Conservation (phyloP, 2,113 vertebrate species). For the Xiphophorus hellerii region DNA sequence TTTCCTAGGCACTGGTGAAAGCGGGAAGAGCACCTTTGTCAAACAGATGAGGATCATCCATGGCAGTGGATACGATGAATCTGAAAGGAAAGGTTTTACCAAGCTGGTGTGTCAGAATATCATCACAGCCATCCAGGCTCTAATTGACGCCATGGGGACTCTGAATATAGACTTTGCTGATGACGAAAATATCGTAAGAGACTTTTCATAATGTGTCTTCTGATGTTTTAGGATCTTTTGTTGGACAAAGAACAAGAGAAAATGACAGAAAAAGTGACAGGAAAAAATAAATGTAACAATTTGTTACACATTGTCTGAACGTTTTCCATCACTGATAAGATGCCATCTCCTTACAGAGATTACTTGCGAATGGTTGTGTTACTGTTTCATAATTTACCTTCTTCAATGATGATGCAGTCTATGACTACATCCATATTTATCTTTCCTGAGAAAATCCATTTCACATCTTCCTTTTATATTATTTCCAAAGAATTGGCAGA, state of each 20-base stretch:
- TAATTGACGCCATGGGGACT: conserved; percentile 83
- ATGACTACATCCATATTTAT: too few relatives aligned
- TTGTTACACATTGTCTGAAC: too few relatives aligned
- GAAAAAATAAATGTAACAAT: too few relatives aligned
- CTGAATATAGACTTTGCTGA: conserved; percentile 80
- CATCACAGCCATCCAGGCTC: conserved; percentile 81
- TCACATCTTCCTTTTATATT: too few relatives aligned
- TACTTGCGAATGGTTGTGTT: too few relatives aligned
- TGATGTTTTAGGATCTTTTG: background rate
- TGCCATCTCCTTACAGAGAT: too few relatives aligned
- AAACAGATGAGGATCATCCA: conserved; percentile 89
- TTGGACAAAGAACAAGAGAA: background rate
- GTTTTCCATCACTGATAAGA: too few relatives aligned
- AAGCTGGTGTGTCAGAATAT: conserved; percentile 87
- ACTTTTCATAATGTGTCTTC: background rate
- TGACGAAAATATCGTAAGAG: conserved; percentile 82
- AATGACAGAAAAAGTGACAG: background rate
- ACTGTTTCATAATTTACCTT: too few relatives aligned
- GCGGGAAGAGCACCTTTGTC: conserved; percentile 84
- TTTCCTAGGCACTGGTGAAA: conserved; percentile 86
- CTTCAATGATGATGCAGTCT: too few relatives aligned
- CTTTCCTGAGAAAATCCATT: too few relatives aligned
- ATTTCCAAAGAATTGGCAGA: too few relatives aligned
- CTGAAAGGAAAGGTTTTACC: conserved; percentile 82
- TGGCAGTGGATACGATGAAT: conserved; percentile 84